Conservation (phyloP, 2,797 vertebrate species). For the Syndactyla subalaris region DNA sequence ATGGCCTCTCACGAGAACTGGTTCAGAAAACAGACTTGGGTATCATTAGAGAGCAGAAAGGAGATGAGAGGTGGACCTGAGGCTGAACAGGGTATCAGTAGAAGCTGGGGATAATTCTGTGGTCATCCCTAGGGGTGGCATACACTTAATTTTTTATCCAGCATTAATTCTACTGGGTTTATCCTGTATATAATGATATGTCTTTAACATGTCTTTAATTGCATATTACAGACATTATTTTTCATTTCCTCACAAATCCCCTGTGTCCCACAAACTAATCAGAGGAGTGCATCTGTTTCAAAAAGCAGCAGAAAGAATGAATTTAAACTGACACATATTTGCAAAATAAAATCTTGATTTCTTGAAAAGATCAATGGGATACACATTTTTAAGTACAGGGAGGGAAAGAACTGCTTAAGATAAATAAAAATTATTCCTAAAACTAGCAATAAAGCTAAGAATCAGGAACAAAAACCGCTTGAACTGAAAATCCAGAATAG, state of each 20-base stretch:
- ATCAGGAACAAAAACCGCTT: background rate
- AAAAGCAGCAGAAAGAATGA: background rate
- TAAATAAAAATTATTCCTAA: background rate
- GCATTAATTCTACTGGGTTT: background rate
- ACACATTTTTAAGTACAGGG: background rate
- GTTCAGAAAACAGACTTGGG: background rate
- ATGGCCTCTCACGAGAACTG: background rate
- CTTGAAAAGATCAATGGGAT: background rate
- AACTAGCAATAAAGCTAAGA: background rate
- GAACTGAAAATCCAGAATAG: background rate
- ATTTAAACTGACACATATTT: background rate
- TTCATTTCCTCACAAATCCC: background rate
- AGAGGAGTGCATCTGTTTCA: background rate
- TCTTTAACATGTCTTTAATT: background rate
- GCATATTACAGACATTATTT: background rate
- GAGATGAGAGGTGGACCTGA: background rate
- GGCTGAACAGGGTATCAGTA: background rate
- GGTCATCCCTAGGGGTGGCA: background rate
- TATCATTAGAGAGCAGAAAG: background rate
- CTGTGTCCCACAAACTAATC: background rate
- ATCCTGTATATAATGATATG: background rate
- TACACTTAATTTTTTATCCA: rapidly evolving
- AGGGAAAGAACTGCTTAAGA: background rate
- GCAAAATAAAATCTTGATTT: background rate
- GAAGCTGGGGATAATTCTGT: background rate